phyloP scores from a whole-genome alignment of 2,797 vertebrate species.

The Acanthiza pusilla region DNA sequence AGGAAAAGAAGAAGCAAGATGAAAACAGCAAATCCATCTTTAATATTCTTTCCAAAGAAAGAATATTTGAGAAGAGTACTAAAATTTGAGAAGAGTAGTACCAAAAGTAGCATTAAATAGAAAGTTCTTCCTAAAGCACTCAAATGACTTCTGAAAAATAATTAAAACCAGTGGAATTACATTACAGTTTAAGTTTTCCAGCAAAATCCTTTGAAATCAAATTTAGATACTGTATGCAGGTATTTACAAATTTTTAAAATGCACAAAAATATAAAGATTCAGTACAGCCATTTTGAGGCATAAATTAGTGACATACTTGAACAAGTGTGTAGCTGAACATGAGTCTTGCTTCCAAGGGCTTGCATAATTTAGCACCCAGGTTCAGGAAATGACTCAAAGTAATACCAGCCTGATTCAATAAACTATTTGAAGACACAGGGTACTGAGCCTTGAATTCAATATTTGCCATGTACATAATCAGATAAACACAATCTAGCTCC shows the following conservation, averaged over 20 bases:
- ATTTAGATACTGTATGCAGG: neutral
- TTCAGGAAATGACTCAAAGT: neutral
- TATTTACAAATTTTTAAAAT: neutral
- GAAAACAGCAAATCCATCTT: neutral
- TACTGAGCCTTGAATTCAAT: neutral
- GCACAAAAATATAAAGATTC: neutral
- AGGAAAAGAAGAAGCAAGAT: neutral
- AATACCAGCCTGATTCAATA: neutral
- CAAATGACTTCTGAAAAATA: neutral
- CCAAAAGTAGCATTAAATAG: neutral
- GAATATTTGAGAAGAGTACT: neutral
- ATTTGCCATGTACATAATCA: neutral
- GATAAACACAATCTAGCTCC: neutral
- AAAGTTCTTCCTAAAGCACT: neutral
- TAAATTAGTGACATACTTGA: neutral
- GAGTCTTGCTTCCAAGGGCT: neutral
- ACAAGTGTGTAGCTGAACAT: neutral
- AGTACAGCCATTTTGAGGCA: neutral
- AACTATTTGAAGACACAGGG: neutral
- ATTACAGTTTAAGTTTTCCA: neutral
- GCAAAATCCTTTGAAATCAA: neutral
- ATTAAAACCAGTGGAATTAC: neutral
- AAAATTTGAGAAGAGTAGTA: neutral
- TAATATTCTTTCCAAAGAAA: neutral
- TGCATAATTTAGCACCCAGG: neutral